Evolutionary conservation across 2,797 vertebrate genomes (phyloP), one percentile per base, ranked within the genome.

Genomic region (Eurystomus glaucurus): DNA sequence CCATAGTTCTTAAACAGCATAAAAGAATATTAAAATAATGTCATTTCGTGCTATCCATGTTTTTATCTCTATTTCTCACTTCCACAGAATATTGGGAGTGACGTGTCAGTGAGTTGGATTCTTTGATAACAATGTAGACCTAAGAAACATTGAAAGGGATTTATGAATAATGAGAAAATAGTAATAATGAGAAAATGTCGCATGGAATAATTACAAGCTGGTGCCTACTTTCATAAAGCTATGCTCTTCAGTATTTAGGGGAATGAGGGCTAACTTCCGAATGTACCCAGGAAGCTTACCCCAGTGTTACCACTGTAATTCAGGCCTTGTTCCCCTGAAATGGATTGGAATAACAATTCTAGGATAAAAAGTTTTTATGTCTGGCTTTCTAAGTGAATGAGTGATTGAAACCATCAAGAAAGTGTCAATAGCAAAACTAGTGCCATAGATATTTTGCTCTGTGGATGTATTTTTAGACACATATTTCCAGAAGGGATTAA

Each of bases 221-320:
- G 8, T 64, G 10, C 2, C 16, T n/a, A 29, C 21, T 55, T 4
- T 54, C 10, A 85, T 43, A 14, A 41, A 37, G 7, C 6, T 54
- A 18, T 50, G 6, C 2, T 7, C 31, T 52, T 77, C 60, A 54
- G 3, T 33, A 65, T 65, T 17, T 41, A 14, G 6, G 8, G 2
- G 18, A 13, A 45, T 1, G 1, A 64, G 3, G 3, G 4, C 9
- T 72, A 50, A 50, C 4, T 33, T 8, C 17, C 18, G 4, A 39
- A 29, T 13, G 26, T 72, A 29, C 11, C 10, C 65, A 52, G 14
- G 33, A 29, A 68, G 43, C 9, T 39, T 90, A 37, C 2, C 3
- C 3, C 11, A 26, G 1, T 2, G 1, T 50, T 60, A 43, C 10
- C 14, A 18, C 50, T 66, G 12, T 45, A 72, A 65, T 52, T 72